phyloP scores from a whole-genome alignment of 2,888 invertebrate genomes.

The Pandemis heparana region DNA sequence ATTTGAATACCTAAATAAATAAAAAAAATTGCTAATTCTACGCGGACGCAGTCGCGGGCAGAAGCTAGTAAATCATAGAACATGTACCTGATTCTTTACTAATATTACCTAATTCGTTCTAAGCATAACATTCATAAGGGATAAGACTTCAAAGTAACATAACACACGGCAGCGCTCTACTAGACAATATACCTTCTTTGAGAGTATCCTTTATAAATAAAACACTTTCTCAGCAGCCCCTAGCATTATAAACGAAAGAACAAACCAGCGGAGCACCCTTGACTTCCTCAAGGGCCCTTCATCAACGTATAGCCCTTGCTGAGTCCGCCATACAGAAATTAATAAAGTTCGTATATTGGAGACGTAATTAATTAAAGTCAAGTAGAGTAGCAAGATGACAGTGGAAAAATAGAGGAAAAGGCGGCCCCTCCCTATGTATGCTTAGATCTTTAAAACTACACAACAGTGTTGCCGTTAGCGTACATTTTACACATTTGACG shows the following conservation, averaged over 20 bases:
- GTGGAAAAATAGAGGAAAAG: too few relatives aligned
- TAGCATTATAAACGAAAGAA: slow-evolving; percentile 32
- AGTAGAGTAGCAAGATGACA: neutral
- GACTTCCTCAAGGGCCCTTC: slow-evolving; percentile 25
- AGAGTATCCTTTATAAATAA: slow-evolving; percentile 10
- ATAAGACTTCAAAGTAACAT: neutral
- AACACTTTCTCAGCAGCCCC: slow-evolving; percentile 24
- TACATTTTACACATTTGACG: too few relatives aligned
- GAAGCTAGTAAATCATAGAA: too few relatives aligned
- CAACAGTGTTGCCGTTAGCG: too few relatives aligned
- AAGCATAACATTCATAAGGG: neutral
- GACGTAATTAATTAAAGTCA: neutral
- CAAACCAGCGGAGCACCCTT: slow-evolving; percentile 28
- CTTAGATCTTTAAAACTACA: too few relatives aligned
- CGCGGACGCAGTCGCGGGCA: too few relatives aligned
- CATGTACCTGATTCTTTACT: too few relatives aligned
- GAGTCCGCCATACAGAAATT: slow-evolving; percentile 19
- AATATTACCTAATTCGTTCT: neutral
- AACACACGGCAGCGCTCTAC: neutral
- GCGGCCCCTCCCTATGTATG: too few relatives aligned
- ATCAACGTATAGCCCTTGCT: slow-evolving; percentile 14
- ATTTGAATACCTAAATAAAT: too few relatives aligned
- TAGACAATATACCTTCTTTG: neutral
- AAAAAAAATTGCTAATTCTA: too few relatives aligned
- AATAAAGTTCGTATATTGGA: slow-evolving; percentile 23